A percentile compares a stretch with the other conserved stretches of the same genome.
Evolutionary conservation across 1,140 invertebrate genomes (phyloP).

Genomic region (Condylostylus longicornis): DNA sequence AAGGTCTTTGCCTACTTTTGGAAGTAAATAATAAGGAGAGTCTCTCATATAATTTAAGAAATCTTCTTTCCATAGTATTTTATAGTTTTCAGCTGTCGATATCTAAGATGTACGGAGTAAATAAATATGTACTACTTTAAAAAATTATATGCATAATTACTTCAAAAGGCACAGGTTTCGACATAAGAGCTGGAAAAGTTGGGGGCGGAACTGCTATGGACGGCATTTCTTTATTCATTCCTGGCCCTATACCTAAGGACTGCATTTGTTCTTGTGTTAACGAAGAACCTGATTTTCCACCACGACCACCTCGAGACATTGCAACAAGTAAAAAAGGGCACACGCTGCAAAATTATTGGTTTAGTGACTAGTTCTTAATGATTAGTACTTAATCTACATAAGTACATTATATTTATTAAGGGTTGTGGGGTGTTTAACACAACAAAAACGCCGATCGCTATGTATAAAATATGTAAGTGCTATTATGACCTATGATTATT

Average conservation of each 20-base stretch:
- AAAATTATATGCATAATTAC: conserved; percentile 13
- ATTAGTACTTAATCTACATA: no score
- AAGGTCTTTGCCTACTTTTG: conserved; percentile 41
- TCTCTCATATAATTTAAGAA: conserved; percentile 30
- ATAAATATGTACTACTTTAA: background rate
- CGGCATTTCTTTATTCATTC: conserved; percentile 41
- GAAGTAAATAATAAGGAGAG: conserved; percentile 45
- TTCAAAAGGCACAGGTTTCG: conserved; percentile 41
- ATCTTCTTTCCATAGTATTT: conserved; percentile 27
- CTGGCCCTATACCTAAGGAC: conserved; percentile 39
- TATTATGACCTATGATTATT: no score
- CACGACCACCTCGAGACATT: conserved; percentile 35
- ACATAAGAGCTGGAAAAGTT: conserved; percentile 45
- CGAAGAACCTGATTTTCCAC: conserved; percentile 39
- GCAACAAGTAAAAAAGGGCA: no score
- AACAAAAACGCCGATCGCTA: no score
- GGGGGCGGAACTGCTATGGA: conserved; percentile 47
- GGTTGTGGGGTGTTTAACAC: no score
- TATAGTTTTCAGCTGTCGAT: conserved; percentile 21
- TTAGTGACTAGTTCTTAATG: no score
- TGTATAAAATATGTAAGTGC: no score
- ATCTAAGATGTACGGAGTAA: conserved; percentile 10
- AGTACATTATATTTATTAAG: no score
- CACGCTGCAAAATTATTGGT: no score
- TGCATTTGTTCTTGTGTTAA: conserved; percentile 45